Conservation (phyloP, 1,140 invertebrate genomes). For the Callitettix versicolor region DNA sequence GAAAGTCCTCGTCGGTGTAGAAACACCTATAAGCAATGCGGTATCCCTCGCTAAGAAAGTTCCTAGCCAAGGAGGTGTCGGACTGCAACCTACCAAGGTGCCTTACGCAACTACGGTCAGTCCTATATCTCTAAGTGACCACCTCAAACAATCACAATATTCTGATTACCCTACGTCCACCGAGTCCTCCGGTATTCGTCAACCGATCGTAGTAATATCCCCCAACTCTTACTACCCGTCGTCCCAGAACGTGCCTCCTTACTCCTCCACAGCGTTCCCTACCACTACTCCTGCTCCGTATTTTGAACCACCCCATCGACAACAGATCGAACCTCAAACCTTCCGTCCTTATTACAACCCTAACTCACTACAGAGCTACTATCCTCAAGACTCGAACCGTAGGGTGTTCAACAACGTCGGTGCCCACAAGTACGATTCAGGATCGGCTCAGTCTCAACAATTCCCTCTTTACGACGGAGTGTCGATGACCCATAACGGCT, state of each 20-base stretch:
- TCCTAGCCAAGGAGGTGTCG: constrained; percentile 16
- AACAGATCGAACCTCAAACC: constrained; percentile 30
- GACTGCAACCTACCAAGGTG: constrained; percentile 7
- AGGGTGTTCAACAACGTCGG: constrained; percentile 1
- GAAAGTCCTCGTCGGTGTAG: constrained; percentile 61
- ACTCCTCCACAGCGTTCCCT: constrained; percentile 18
- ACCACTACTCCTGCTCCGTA: constrained; percentile 32
- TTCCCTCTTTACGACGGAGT: constrained; percentile 57
- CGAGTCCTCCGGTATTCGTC: neutral
- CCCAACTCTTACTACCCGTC: constrained; percentile 30
- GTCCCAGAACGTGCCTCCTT: constrained; percentile 16
- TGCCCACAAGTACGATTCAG: constrained; percentile 3
- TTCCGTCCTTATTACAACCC: constrained; percentile 26
- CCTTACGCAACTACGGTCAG: neutral
- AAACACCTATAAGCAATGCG: constrained; percentile 53
- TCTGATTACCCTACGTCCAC: neutral
- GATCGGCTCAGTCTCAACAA: neutral
- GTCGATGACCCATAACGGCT: constrained; percentile 58
- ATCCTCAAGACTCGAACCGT: constrained; percentile 22
- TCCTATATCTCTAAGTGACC: constrained; percentile 20
- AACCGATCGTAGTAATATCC: constrained; percentile 18
- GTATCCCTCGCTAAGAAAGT: constrained; percentile 50
- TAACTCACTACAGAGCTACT: constrained; percentile 19
- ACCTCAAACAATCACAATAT: constrained; percentile 13
- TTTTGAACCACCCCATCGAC: no score